Base-by-base conservation (phyloP, 2,888 invertebrate genomes). In the Hirtodrosophila histrioides region DNA sequence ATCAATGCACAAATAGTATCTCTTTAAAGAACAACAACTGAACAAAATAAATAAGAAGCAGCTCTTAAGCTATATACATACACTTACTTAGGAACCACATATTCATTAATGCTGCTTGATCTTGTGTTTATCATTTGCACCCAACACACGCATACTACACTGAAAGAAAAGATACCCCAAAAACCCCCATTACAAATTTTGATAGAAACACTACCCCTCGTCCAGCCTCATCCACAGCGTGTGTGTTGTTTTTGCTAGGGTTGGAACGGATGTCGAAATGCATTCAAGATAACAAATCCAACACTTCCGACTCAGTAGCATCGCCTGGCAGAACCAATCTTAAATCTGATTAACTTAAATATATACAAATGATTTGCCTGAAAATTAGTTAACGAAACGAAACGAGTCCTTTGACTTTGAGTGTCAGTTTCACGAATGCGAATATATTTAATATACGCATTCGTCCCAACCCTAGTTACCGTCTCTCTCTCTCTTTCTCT, bases 1-100 rank as follows among this genome's bases (percentile, higher is more conserved):
- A 83, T 87, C 87, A 84, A 76, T 55, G 62, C 75, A 86, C 72
- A 81, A 70, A 69, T 53, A 31, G 60, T 45, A 55, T 6, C 11
- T 45, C 12, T 35, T 11, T 8, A 57, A 23, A 3, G 5, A 27
- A 0, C 9, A 9, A 33, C 39, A 4, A 36, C 9, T 53, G 7
- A 36, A 31, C 45, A 3, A 24, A 27, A 37, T 8, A 41, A 43
- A 48, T 8, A 41, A 43, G 44, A 40, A 53, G 43, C 60, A 61
- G 51, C 43, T 53, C 24, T 17, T 7, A 10, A 23, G 31, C 12
- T 29, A n/a, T 24, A 11, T 23, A 31, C n/a, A 36, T 23, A 43
- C 29, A 58, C 27, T 27, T 24, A 61, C 12, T 39, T 51, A 40
- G 43, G 31, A 45, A 54, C 17, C 17, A 17, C 17, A 17, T 17